Percentiles rank a stretch among this genome's conserved stretches.
phyloP scores from a whole-genome alignment of 2,113 vertebrate species.

The Alaudala cheleensis region DNA sequence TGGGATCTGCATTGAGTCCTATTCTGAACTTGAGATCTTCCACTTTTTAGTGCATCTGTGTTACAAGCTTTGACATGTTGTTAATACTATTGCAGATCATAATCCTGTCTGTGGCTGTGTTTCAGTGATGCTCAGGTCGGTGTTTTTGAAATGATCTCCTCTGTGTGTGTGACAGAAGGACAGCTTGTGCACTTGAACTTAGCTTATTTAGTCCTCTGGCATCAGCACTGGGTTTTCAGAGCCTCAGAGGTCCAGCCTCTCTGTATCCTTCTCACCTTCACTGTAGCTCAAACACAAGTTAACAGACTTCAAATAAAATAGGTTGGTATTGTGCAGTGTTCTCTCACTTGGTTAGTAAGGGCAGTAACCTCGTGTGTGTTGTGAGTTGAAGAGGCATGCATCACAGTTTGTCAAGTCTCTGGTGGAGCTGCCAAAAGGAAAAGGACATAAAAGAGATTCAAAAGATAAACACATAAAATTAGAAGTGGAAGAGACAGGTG shows the following conservation, averaged over 20 bases:
- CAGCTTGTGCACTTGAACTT: neutral
- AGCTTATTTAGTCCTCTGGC: neutral
- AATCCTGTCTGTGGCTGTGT: neutral
- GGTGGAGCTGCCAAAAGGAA: neutral
- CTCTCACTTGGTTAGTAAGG: neutral
- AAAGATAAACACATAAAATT: neutral
- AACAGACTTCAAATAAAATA: neutral
- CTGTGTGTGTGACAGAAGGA: neutral
- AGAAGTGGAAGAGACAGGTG: neutral
- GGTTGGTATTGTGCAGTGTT: neutral
- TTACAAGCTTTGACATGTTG: neutral
- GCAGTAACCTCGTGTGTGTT: neutral
- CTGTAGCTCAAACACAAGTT: neutral
- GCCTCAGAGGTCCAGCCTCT: neutral
- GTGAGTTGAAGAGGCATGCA: rapidly evolving
- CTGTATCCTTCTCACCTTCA: neutral
- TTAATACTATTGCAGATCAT: neutral
- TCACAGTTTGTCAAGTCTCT: neutral
- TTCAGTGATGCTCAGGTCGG: neutral
- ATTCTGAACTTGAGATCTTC: neutral
- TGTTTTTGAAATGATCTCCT: neutral
- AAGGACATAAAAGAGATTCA: neutral
- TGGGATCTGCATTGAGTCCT: rapidly evolving
- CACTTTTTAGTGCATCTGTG: rapidly evolving
- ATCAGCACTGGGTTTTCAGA: neutral